Conservation (phyloP, 2,797 vertebrate genomes). For the Lerista edwardsae region DNA sequence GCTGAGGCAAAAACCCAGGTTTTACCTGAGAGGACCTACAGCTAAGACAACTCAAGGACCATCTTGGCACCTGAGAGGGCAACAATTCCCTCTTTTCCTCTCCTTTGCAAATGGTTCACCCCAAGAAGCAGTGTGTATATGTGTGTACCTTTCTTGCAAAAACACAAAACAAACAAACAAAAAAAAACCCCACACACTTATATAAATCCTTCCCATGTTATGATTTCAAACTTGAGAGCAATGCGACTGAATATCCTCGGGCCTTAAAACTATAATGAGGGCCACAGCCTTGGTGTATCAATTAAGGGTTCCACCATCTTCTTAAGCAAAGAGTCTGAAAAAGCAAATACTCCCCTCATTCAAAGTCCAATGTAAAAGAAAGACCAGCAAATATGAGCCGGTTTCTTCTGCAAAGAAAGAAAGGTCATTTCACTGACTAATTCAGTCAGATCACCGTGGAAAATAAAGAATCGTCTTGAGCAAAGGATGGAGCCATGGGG, state of each 20-base stretch:
- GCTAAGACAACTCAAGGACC: not conserved
- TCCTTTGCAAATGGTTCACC: not conserved
- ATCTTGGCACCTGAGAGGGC: not conserved
- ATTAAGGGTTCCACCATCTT: not conserved
- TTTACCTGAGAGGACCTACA: not conserved
- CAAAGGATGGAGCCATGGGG: slow-evolving; percentile 4
- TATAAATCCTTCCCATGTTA: not conserved
- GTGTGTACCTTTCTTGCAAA: not conserved
- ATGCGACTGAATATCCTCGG: not conserved
- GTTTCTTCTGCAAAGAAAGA: not conserved
- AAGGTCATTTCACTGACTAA: not conserved
- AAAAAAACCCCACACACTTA: not conserved
- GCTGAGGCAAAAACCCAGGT: not conserved
- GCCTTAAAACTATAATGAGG: not conserved
- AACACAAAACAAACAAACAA: too few species aligned
- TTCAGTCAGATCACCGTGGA: slow-evolving; percentile 24
- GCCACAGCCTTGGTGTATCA: not conserved
- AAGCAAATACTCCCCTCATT: not conserved
- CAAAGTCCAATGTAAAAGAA: not conserved
- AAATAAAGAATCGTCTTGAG: slow-evolving; percentile 13
- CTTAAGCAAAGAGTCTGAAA: slow-evolving; percentile 1
- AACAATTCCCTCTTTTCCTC: not conserved
- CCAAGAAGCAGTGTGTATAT: not conserved
- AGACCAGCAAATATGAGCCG: not conserved
- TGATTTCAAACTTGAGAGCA: not conserved